Evolutionary conservation across 2,888 invertebrate genomes (phyloP).

Genomic region (Synergus japonicus): DNA sequence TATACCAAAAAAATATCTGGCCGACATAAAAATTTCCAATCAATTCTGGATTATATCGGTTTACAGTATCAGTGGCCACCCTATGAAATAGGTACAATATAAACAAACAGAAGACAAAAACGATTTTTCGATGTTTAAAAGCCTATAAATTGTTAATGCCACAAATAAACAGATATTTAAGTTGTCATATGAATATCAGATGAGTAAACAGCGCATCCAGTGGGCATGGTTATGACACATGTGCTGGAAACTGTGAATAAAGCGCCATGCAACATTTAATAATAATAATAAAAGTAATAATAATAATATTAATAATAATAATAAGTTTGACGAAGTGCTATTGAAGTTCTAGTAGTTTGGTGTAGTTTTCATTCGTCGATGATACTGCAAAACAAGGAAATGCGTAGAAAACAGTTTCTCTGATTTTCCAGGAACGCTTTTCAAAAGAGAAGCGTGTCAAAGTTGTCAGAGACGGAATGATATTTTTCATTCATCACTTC

Average conservation of each 20-base stretch:
- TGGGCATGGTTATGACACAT: conserved; percentile 53
- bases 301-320: conserved; percentile 47
- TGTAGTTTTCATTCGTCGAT: conserved; percentile 31
- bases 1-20: too few species aligned
- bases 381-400: conserved; percentile 40
- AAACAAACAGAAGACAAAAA: background rate
- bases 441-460: background rate
- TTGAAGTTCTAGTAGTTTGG: conserved; percentile 31
- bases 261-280: conserved; percentile 55
- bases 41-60: background rate
- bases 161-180: conserved; percentile 13
- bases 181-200: conserved; percentile 47
- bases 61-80: background rate
- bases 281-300: conserved; percentile 27
- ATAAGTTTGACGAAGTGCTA: conserved; percentile 22
- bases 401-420: conserved; percentile 14
- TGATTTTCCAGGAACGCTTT: background rate
- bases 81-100: background rate
- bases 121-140: background rate
- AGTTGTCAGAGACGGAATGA: background rate
- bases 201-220: conserved; percentile 47
- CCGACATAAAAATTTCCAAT: background rate
- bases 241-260: conserved; percentile 52
- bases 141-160: conserved; percentile 1
- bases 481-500: conserved; percentile 3